Evolutionary conservation across 2,113 vertebrate genomes (phyloP).

Genomic region (Chelonoidis abingdonii): DNA sequence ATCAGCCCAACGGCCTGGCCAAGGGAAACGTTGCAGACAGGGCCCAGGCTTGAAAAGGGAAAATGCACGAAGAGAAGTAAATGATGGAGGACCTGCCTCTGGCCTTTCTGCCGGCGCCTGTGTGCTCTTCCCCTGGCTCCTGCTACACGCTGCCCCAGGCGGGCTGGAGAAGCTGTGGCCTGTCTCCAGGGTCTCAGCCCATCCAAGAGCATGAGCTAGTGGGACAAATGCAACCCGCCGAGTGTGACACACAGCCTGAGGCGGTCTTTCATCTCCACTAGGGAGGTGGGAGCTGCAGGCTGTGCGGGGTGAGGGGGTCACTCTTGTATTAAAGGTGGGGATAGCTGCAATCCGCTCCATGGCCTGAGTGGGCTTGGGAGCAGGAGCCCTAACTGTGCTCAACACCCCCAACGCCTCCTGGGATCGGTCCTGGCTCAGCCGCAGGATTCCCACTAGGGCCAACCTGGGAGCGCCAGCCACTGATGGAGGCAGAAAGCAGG

Average conservation of each 20-base stretch:
- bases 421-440: fast-evolving
- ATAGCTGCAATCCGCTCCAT: not conserved
- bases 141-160: not conserved
- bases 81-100: not conserved
- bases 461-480: not conserved
- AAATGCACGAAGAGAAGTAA: fast-evolving
- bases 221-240: not conserved
- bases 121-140: fast-evolving
- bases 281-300: not conserved
- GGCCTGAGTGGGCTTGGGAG: not conserved
- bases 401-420: not conserved
- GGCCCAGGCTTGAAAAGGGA: not conserved
- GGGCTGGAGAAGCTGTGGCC: too few species aligned
- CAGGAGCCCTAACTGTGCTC: not conserved
- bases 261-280: not conserved
- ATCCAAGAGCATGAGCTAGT: not conserved
- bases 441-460: fast-evolving
- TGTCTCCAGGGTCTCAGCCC: not conserved
- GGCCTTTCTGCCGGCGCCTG: not conserved
- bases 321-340: not conserved
- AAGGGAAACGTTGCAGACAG: not conserved
- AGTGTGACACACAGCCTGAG: not conserved
- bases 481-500: not conserved
- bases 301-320: not conserved
- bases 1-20: not conserved